phyloP scores from a whole-genome alignment of 2,113 vertebrate species.

The Zosterops lateralis region DNA sequence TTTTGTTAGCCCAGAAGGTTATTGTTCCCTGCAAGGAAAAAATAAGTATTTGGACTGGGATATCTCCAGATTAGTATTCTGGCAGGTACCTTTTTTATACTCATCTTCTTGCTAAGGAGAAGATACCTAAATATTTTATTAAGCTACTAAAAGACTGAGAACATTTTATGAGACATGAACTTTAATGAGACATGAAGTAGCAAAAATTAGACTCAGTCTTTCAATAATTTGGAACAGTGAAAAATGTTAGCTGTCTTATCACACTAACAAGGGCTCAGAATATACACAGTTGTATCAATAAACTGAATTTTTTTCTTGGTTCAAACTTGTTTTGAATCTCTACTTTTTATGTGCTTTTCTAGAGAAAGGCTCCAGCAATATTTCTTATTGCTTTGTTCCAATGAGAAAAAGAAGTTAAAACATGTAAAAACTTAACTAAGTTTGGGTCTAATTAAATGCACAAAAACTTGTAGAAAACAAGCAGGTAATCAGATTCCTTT shows the following conservation, averaged over 20 bases:
- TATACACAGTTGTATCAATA: not conserved
- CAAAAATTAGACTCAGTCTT: not conserved
- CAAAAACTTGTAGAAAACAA: not conserved
- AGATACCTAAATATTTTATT: slow-evolving; percentile 47
- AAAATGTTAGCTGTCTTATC: not conserved
- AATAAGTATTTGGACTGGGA: not conserved
- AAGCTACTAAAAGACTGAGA: not conserved
- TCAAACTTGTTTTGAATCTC: not conserved
- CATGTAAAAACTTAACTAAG: not conserved
- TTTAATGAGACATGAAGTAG: slow-evolving; percentile 17
- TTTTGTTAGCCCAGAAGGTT: not conserved
- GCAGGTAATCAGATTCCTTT: not conserved
- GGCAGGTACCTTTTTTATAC: not conserved
- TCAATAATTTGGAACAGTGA: not conserved
- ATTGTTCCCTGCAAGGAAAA: not conserved
- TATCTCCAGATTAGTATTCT: slow-evolving; percentile 10
- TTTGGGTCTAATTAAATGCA: not conserved
- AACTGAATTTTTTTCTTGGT: not conserved
- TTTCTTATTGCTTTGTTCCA: not conserved
- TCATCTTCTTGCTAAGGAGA: slow-evolving; percentile 5
- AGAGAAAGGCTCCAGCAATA: not conserved
- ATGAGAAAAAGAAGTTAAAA: not conserved
- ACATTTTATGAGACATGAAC: slow-evolving; percentile 9
- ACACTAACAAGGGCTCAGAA: not conserved
- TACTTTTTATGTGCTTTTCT: not conserved